Evolutionary conservation across 2,797 vertebrate genomes (phyloP).

Genomic region (Heterohyrax brucei): DNA sequence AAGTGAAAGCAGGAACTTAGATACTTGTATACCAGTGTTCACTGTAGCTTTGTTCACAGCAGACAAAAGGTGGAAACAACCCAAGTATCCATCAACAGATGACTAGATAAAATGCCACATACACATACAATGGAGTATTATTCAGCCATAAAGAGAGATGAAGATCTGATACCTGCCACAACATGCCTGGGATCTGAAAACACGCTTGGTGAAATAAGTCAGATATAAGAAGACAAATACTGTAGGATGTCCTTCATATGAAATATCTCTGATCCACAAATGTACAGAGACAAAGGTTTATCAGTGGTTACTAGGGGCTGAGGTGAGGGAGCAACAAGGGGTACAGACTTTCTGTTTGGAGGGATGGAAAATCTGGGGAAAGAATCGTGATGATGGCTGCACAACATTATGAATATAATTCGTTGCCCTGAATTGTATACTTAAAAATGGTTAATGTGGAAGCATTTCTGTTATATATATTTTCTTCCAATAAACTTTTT

Average conservation of each 20-base stretch:
- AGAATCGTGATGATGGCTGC: background rate
- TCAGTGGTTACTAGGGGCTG: background rate
- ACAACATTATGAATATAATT: background rate
- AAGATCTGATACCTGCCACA: background rate
- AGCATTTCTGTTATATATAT: background rate
- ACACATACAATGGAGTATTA: background rate
- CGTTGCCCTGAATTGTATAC: background rate
- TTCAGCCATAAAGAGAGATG: background rate
- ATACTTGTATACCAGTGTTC: background rate
- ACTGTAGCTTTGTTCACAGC: background rate
- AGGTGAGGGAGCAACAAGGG: background rate
- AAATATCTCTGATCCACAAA: background rate
- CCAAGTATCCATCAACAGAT: background rate
- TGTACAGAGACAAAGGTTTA: background rate
- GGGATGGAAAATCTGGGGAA: background rate
- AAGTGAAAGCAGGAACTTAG: background rate
- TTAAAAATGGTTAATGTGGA: background rate
- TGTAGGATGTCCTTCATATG: background rate
- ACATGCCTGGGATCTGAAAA: background rate
- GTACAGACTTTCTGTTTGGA: background rate
- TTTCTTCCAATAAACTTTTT: background rate
- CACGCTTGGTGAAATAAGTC: background rate
- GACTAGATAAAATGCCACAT: background rate
- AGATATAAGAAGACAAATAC: background rate
- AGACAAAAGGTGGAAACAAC: background rate